phyloP scores from a whole-genome alignment of 2,113 vertebrate species.

The Bambusicola thoracicus region DNA sequence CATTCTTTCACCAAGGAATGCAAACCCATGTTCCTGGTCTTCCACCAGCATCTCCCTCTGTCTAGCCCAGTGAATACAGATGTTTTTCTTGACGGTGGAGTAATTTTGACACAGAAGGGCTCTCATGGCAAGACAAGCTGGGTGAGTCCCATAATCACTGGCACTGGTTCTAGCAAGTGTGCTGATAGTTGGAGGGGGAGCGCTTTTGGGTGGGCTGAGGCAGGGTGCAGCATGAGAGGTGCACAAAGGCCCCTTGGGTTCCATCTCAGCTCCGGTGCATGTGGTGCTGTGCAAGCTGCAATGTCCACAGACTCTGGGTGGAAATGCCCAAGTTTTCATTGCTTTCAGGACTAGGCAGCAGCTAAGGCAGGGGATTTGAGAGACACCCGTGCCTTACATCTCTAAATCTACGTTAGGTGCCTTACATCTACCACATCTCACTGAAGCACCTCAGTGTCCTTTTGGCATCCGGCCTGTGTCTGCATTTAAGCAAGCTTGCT shows the following conservation, averaged over 20 bases:
- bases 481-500: not conserved
- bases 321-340: not conserved
- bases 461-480: not conserved
- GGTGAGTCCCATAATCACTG: rapidly evolving
- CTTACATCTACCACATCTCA: not conserved
- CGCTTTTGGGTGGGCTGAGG: rapidly evolving
- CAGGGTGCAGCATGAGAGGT: rapidly evolving
- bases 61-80: not conserved
- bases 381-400: not conserved
- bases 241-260: rapidly evolving
- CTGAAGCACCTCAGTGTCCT: not conserved
- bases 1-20: not conserved
- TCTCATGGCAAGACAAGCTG: not conserved
- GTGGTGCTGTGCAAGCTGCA: rapidly evolving
- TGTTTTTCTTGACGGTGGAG: not conserved
- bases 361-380: not conserved
- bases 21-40: not conserved
- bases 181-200: not conserved
- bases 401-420: not conserved
- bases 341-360: not conserved
- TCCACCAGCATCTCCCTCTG: not conserved
- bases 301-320: rapidly evolving
- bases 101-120: not conserved
- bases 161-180: not conserved
- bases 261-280: rapidly evolving